Base-by-base conservation (phyloP, 2,797 vertebrate genomes). In the Sebastes minor region DNA sequence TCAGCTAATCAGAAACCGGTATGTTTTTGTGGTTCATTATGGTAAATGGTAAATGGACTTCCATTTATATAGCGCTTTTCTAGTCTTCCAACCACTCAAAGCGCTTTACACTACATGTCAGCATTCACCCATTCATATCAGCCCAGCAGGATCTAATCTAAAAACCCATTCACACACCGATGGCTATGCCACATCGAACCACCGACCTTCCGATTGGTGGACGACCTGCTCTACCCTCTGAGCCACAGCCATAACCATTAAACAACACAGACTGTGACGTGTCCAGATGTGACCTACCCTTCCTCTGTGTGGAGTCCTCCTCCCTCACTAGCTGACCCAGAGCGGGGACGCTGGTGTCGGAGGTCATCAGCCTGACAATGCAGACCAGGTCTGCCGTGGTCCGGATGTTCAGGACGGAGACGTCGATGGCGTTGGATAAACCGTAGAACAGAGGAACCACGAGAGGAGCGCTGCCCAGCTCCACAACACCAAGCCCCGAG, bases 391-490 rank as follows among this genome's bases (percentile, higher is more conserved):
- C 78, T 1, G 73, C 68, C 0, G 14, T 16, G 28, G 63, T 78
- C 53, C 69, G 16, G 57, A 96, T 95, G 46, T 68, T 89, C 57
- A 96, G 84, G 49, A 95, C 93, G 1, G 84, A 92, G 90, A 88
- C 42, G 82, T 95, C 89, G 1, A 92, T 91, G 84, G 89, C 18
- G 68, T 96, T 95, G 72, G 95, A 96, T 22, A 94, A 86, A 30
- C 93, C 89, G 30, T 95, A 94, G 84, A 96, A 96, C 76, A 90
- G 49, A 2, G 90, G 92, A 60, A 96, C 95, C 86, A 96, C 93
- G 59, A 97, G 85, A 10, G 93, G 92, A 30, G 66, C 57, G 46
- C 76, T 80, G 30, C 94, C 96, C 81, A 95, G 67, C 25, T 91
- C 74, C 80, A 93, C 88, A 70, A 95, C 67, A 28, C 82, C 80